These are phyloP conservation scores for Epizoanthus scotinus DNA, from an alignment of 92 coral and sea anemone genomes.

Conservation along the genomic window DNA sequence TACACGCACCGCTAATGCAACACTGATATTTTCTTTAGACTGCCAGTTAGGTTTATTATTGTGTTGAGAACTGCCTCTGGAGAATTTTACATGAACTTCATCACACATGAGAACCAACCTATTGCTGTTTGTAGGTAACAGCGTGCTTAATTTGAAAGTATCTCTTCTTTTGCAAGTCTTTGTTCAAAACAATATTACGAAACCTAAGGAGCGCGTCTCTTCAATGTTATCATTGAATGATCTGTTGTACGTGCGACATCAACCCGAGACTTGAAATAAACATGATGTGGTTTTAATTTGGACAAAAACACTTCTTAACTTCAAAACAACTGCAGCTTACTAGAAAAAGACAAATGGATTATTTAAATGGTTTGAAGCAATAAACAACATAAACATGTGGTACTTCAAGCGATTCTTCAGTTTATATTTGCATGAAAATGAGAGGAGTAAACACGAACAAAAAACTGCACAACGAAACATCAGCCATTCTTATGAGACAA, in stretches of 20 bases:
- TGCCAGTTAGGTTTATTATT: too few species aligned
- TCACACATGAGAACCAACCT: background rate
- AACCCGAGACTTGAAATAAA: constrained; percentile 1
- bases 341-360: constrained; percentile 18
- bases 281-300: background rate
- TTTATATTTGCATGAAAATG: constrained; percentile 31
- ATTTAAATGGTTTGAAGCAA: constrained; percentile 22
- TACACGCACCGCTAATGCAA: too few species aligned
- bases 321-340: constrained; percentile 1
- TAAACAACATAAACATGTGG: constrained; percentile 38
- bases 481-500: constrained; percentile 25
- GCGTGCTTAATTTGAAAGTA: constrained; percentile 2
- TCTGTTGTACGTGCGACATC: constrained; percentile 12
- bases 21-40: too few species aligned
- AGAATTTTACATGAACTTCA: background rate
- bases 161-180: background rate
- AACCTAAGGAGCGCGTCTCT: background rate
- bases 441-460: constrained; percentile 23
- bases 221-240: background rate
- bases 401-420: background rate
- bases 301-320: constrained; percentile 30
- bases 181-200: background rate
- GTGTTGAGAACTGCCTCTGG: too few species aligned
- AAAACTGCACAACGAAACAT: constrained; percentile 15
- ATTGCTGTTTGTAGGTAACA: background rate